Evolutionary conservation across 2,888 invertebrate species (phyloP).

Genomic region (Linyphia triangularis): DNA sequence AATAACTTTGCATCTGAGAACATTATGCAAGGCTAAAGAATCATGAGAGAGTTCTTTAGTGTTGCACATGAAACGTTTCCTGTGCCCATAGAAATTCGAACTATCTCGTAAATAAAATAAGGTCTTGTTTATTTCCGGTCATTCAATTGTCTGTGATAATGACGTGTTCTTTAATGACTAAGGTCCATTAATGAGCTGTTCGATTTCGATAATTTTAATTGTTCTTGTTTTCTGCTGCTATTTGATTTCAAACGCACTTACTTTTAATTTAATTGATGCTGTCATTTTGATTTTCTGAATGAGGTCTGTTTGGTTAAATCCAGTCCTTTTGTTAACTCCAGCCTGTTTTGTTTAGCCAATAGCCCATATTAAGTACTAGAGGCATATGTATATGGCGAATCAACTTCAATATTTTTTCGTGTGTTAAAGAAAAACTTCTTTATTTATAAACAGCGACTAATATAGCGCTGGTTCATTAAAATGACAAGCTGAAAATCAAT

Average conservation of each 20-base stretch:
- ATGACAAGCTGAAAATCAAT: too few species aligned
- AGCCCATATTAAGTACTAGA: too few species aligned
- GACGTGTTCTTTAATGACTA: not conserved
- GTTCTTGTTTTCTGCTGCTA: not conserved
- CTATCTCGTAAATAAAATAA: not conserved
- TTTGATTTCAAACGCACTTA: not conserved
- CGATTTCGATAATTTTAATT: conserved; percentile 6
- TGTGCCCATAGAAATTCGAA: not conserved
- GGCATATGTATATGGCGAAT: too few species aligned
- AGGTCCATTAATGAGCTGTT: conserved; percentile 16
- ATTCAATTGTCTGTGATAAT: not conserved
- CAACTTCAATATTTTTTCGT: too few species aligned
- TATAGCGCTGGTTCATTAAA: too few species aligned
- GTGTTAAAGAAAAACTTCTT: too few species aligned
- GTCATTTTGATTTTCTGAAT: not conserved
- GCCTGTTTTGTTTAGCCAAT: too few species aligned
- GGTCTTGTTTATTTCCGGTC: not conserved
- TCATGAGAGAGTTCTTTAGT: not conserved
- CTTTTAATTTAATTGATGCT: not conserved
- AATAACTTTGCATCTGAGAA: not conserved
- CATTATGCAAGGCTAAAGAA: not conserved
- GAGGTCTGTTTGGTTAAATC: too few species aligned
- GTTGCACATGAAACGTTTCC: not conserved
- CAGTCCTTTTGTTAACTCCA: too few species aligned
- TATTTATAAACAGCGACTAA: too few species aligned